Evolutionary conservation across 2,113 vertebrate genomes (phyloP).

Genomic region (Seriola dumerili): DNA sequence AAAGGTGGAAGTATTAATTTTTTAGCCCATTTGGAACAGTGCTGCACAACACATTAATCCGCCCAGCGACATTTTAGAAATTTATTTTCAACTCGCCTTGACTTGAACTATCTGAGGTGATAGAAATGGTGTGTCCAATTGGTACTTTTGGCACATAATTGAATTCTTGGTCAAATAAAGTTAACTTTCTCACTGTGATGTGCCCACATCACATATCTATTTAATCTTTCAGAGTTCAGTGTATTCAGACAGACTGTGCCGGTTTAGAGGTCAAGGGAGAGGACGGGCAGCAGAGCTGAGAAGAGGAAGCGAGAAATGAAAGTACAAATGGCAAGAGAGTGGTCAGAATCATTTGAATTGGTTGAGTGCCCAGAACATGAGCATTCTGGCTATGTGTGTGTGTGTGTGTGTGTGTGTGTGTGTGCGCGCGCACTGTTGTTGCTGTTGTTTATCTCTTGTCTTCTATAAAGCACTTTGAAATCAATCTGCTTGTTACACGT

Average conservation of each 20-base stretch:
- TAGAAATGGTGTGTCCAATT: conserved; percentile 12
- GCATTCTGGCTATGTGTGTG: conserved; percentile 1
- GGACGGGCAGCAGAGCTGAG: not conserved
- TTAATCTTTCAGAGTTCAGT: conserved; percentile 14
- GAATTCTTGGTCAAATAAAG: conserved; percentile 21
- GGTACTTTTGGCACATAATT: conserved; percentile 7
- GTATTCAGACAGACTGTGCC: conserved; percentile 23
- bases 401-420: not conserved
- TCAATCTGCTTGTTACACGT: conserved; percentile 30
- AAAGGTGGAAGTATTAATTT: not conserved
- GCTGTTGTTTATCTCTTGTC: conserved; percentile 23
- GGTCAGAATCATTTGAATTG: conserved; percentile 42
- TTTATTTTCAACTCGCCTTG: not conserved
- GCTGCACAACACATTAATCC: conserved; percentile 22
- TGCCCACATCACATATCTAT: conserved; percentile 9
- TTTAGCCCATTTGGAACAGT: conserved; percentile 7
- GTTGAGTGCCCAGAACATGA: conserved; percentile 34
- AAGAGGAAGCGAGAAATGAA: conserved; percentile 8
- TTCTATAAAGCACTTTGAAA: conserved; percentile 43
- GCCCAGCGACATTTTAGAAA: not conserved
- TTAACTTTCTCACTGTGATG: not conserved
- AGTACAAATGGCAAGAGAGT: conserved; percentile 20
- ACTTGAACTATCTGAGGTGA: not conserved
- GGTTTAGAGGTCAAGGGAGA: conserved; percentile 25
- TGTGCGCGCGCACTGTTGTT: too few species aligned